phyloP scores from a whole-genome alignment of 2,113 vertebrate species.

The Phyllostomus discolor region DNA sequence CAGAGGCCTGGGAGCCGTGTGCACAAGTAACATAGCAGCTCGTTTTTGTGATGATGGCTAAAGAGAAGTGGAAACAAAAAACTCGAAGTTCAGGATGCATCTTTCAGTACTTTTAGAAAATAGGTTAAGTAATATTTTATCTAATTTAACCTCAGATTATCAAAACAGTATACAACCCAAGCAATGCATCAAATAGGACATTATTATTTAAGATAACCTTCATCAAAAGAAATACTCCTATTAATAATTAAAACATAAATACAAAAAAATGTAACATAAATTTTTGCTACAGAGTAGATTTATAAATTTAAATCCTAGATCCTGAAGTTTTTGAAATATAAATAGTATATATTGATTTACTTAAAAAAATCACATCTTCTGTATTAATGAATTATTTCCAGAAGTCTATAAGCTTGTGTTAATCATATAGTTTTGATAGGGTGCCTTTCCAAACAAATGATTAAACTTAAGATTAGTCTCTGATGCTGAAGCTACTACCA shows the following conservation, averaged over 20 bases:
- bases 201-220: neutral
- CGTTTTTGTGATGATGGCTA: neutral
- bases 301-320: neutral
- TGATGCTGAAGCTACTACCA: neutral
- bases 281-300: neutral
- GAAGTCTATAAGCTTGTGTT: neutral
- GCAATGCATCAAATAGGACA: neutral
- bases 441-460: neutral
- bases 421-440: neutral
- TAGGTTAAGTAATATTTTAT: neutral
- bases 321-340: neutral
- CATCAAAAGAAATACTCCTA: neutral
- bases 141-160: neutral
- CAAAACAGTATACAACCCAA: neutral
- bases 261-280: neutral
- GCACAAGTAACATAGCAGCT: neutral
- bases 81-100: neutral
- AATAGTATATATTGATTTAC: neutral
- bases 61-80: neutral
- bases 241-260: conserved; percentile 15
- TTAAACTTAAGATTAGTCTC: neutral
- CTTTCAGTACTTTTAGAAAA: neutral
- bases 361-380: neutral
- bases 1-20: neutral
- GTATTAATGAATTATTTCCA: neutral